Evolutionary conservation across 2,888 invertebrate species (phyloP).

Genomic region (Venusia cambrica): DNA sequence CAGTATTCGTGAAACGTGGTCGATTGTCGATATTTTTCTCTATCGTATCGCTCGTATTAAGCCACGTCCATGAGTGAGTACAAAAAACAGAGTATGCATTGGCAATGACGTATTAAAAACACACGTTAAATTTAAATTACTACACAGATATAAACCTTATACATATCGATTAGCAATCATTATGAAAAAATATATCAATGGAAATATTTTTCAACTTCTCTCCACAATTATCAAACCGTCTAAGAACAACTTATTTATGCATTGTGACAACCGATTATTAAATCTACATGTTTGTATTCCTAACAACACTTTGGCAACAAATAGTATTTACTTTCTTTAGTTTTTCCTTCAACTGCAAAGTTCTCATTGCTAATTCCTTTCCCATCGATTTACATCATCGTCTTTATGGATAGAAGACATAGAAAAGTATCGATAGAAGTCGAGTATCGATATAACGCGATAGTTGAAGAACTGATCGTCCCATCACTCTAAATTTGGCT

Average conservation of each 20-base stretch:
- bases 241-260: conserved; percentile 79
- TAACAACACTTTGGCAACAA: conserved; percentile 82
- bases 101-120: conserved; percentile 63
- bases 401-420: conserved; percentile 64
- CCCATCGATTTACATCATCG: conserved; percentile 58
- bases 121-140: conserved; percentile 76
- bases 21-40: too few relatives aligned
- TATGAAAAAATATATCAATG: conserved; percentile 81
- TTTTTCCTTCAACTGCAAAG: conserved; percentile 62
- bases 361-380: conserved; percentile 61
- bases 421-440: conserved; percentile 65
- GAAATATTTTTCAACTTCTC: conserved; percentile 79
- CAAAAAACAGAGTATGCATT: conserved; percentile 48
- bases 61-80: conserved; percentile 18
- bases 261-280: conserved; percentile 77
- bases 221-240: conserved; percentile 75
- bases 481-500: conserved; percentile 57
- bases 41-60: too few relatives aligned
- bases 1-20: conserved; percentile 22
- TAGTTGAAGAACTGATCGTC: conserved; percentile 45
- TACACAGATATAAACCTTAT: conserved; percentile 80
- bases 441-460: conserved; percentile 43
- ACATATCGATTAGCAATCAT: conserved; percentile 75
- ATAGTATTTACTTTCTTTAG: conserved; percentile 62
- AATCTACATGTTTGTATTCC: conserved; percentile 75